A percentile compares a stretch with the other conserved stretches of the same genome.
phyloP scores from a whole-genome alignment of 2,797 vertebrate species.

The Merluccius polli region DNA sequence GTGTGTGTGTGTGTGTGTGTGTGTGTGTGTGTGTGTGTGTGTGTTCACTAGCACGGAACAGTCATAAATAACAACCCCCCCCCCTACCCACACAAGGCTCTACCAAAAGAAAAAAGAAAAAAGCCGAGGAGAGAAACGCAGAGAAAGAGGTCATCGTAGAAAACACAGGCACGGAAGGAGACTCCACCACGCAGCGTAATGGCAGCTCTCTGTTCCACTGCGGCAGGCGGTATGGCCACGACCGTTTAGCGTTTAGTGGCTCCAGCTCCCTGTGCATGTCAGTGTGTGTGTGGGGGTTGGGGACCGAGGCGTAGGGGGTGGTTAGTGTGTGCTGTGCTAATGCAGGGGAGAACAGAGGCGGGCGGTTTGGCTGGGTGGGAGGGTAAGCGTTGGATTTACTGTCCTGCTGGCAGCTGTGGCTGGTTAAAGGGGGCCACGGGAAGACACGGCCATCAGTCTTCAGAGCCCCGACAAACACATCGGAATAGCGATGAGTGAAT shows the following conservation, averaged over 20 bases:
- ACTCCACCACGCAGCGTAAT: background rate
- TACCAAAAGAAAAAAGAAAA: slow-evolving; percentile 48
- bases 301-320: background rate
- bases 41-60: slow-evolving; percentile 59
- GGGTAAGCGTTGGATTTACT: slow-evolving; percentile 68
- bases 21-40: slow-evolving; percentile 40
- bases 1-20: slow-evolving; percentile 39
- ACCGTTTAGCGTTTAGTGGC: slow-evolving; percentile 23
- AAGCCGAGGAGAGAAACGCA: slow-evolving; percentile 20
- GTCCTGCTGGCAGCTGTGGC: slow-evolving; percentile 68
- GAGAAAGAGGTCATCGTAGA: slow-evolving; percentile 54
- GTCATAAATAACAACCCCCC: slow-evolving; percentile 75
- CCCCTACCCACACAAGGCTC: slow-evolving; percentile 61
- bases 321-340: slow-evolving; percentile 26
- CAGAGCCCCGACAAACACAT: slow-evolving; percentile 48
- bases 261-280: slow-evolving; percentile 30
- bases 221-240: slow-evolving; percentile 18
- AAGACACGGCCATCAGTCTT: slow-evolving; percentile 63
- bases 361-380: slow-evolving; percentile 45
- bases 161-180: slow-evolving; percentile 41
- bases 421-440: slow-evolving; percentile 60
- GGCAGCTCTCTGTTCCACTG: slow-evolving; percentile 29
- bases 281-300: slow-evolving; percentile 16
- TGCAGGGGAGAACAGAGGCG: background rate
- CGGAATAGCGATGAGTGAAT: slow-evolving; percentile 49